Conservation (phyloP, 2,113 vertebrate genomes). For the Benitochromis conjunctus region DNA sequence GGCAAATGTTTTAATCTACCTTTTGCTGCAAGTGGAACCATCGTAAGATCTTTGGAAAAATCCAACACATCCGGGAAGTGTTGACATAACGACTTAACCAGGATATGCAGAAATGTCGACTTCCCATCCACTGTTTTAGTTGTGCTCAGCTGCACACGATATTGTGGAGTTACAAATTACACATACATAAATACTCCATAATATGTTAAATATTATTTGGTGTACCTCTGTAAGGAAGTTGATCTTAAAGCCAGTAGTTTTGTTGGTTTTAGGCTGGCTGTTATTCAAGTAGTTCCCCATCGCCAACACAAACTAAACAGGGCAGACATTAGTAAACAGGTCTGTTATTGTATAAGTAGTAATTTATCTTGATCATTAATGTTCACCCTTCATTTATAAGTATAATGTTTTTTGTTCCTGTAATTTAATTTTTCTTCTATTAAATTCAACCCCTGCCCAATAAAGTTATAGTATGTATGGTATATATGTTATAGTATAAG, state of each 20-base stretch:
- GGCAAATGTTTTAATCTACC: conserved; percentile 63
- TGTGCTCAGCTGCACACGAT: conserved; percentile 83
- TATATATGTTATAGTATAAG: no score
- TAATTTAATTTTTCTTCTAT: neutral
- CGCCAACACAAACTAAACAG: conserved; percentile 89
- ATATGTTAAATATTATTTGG: neutral
- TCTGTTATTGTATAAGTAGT: neutral
- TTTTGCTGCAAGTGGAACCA: conserved; percentile 93
- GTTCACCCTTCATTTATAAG: neutral
- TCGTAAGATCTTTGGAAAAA: conserved; percentile 94
- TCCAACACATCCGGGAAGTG: conserved; percentile 96
- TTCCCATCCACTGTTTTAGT: conserved; percentile 98
- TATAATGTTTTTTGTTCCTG: neutral
- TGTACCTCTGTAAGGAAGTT: conserved; percentile 95
- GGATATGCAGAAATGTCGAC: conserved; percentile 96
- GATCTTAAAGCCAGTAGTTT: conserved; percentile 96
- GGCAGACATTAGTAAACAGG: neutral
- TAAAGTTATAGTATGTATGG: no score
- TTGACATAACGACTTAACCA: conserved; percentile 94
- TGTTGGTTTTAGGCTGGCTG: conserved; percentile 89
- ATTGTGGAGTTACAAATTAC: neutral
- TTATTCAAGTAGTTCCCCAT: conserved; percentile 99
- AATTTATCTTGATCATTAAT: neutral
- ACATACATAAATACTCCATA: neutral
- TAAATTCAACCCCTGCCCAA: neutral